These are phyloP conservation scores for Pygoscelis adeliae DNA, from an alignment of 2,113 vertebrate species.

Conservation along the genomic window DNA sequence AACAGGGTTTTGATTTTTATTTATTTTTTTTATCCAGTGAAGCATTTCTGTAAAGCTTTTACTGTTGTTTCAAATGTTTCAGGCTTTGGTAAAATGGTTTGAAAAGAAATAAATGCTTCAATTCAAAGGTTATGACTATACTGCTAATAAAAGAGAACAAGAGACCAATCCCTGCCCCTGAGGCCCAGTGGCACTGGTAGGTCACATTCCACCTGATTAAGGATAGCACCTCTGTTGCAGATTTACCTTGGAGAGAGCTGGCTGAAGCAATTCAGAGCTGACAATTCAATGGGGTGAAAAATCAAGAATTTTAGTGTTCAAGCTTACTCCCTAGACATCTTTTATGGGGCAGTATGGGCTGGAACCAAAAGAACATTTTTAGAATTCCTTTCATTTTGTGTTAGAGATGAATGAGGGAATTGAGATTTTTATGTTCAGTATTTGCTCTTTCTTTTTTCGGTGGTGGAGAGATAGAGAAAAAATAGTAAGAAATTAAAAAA, in stretches of 20 bases:
- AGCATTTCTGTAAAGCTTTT: not conserved
- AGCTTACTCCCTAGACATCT: not conserved
- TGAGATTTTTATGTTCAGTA: not conserved
- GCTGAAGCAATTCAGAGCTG: not conserved
- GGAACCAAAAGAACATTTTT: not conserved
- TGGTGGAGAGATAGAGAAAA: not conserved
- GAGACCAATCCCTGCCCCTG: not conserved
- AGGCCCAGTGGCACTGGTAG: not conserved
- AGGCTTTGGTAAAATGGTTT: not conserved
- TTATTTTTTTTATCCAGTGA: not conserved
- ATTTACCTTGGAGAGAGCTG: not conserved
- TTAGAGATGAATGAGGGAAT: not conserved
- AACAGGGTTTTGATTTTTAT: not conserved
- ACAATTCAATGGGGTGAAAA: not conserved
- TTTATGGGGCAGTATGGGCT: not conserved
- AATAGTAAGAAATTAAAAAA: not conserved
- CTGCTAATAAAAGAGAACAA: not conserved
- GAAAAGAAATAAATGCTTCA: not conserved
- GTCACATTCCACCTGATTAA: not conserved
- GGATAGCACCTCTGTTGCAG: not conserved
- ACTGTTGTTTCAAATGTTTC: not conserved
- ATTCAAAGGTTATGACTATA: not conserved
- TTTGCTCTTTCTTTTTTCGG: not conserved
- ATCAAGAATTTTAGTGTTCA: not conserved
- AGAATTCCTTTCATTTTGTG: not conserved